Percentiles rank a stretch among this genome's conserved stretches.
These are phyloP conservation scores for Spodoptera littoralis DNA, from an alignment of 2,888 invertebrate genomes.

Conservation along the genomic window DNA sequence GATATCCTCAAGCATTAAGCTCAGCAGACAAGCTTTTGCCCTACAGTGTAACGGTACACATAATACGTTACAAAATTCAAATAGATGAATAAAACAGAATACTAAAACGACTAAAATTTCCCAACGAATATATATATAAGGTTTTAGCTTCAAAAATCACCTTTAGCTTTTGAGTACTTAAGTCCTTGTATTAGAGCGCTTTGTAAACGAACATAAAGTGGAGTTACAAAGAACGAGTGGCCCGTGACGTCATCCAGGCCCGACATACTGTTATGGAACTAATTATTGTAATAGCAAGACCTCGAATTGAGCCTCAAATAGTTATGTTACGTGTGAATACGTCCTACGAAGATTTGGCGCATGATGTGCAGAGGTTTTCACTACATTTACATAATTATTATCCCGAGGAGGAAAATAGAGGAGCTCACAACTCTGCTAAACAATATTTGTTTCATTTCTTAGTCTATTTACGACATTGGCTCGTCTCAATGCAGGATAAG, in stretches of 20 bases:
- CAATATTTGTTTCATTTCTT: constrained; percentile 3
- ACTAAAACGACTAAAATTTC: no score
- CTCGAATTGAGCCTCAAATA: constrained; percentile 21
- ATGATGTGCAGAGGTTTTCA: constrained; percentile 42
- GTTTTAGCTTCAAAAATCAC: neutral
- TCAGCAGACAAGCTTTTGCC: no score
- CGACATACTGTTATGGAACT: constrained; percentile 22
- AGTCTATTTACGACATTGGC: constrained; percentile 11
- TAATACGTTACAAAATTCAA: no score
- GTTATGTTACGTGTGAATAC: constrained; percentile 33
- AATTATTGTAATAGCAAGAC: constrained; percentile 34
- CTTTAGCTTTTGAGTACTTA: neutral
- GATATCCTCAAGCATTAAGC: no score
- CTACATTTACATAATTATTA: constrained; percentile 54
- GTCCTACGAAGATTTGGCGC: constrained; percentile 50
- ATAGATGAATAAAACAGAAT: no score
- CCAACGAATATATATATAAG: no score
- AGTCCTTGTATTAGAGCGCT: constrained; percentile 13
- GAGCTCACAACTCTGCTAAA: constrained; percentile 9
- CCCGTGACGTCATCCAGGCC: constrained; percentile 45
- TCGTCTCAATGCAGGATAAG: neutral
- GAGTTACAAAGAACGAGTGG: constrained; percentile 27
- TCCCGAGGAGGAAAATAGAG: constrained; percentile 34
- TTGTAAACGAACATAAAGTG: constrained; percentile 26
- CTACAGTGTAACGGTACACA: no score